Percentiles rank a stretch among this genome's conserved stretches.
phyloP scores from a whole-genome alignment of 2,113 vertebrate genomes.

The Tautogolabrus adspersus region DNA sequence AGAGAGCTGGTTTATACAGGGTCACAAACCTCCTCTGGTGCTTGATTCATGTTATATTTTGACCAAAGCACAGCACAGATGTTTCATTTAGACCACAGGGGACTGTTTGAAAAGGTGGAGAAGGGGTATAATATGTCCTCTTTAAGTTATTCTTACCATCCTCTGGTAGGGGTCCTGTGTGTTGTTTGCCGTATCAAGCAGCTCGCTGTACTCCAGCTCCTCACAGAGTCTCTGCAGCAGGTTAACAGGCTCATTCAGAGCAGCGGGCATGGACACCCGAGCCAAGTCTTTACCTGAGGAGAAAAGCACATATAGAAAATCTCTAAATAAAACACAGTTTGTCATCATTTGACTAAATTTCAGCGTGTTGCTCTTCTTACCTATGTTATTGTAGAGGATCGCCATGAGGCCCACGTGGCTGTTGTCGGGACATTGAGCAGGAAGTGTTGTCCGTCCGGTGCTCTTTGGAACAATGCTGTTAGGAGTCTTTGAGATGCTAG shows the following conservation, averaged over 20 bases:
- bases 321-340: neutral
- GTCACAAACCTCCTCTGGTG: no score
- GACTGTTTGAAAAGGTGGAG: no score
- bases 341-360: neutral
- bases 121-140: no score
- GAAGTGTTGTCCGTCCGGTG: constrained; percentile 80
- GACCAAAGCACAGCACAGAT: no score
- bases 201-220: constrained; percentile 91
- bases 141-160: constrained; percentile 81
- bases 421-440: constrained; percentile 83
- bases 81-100: no score
- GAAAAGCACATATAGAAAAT: neutral
- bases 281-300: constrained; percentile 90
- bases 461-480: constrained; percentile 51
- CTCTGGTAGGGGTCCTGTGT: constrained; percentile 89
- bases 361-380: constrained; percentile 10
- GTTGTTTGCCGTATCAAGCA: constrained; percentile 88
- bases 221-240: constrained; percentile 93
- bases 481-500: constrained; percentile 71
- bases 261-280: constrained; percentile 92
- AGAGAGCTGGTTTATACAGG: no score
- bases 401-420: constrained; percentile 91
- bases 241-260: constrained; percentile 91
- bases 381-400: constrained; percentile 94
- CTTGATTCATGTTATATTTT: no score